phyloP scores from a whole-genome alignment of 1,140 invertebrate genomes.

The Drosophila erecta region DNA sequence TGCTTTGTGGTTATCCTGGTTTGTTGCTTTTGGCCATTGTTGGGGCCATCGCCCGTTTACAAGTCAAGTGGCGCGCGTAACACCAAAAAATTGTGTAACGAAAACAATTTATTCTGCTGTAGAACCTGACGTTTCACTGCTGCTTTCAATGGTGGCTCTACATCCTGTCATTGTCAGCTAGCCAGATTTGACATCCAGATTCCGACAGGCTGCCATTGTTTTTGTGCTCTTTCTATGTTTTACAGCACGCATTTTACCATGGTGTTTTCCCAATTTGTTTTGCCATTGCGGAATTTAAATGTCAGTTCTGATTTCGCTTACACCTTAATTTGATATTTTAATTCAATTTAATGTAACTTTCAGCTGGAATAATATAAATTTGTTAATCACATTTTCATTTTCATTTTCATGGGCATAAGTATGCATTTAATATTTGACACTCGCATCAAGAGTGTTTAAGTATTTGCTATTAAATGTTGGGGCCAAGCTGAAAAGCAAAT shows the following conservation, averaged over 20 bases:
- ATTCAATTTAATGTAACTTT: constrained; percentile 14
- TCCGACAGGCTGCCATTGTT: constrained; percentile 33
- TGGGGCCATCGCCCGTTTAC: constrained; percentile 65
- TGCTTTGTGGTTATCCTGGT: constrained; percentile 42
- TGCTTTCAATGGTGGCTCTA: neutral
- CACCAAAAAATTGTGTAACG: constrained; percentile 76
- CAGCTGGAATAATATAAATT: neutral
- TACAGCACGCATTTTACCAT: constrained; percentile 45
- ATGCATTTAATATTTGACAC: constrained; percentile 3
- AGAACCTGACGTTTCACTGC: constrained; percentile 45
- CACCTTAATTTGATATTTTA: constrained; percentile 22
- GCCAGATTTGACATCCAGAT: constrained; percentile 69
- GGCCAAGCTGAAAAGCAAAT: neutral
- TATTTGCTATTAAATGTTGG: neutral
- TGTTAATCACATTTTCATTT: constrained; percentile 33
- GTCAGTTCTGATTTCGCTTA: constrained; percentile 57
- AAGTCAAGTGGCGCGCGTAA: constrained; percentile 76
- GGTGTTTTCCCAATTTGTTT: constrained; percentile 10
- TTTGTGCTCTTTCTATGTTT: constrained; percentile 54
- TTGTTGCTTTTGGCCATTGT: constrained; percentile 27
- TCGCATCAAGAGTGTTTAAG: neutral
- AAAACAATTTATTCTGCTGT: constrained; percentile 80
- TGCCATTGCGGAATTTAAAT: constrained; percentile 37
- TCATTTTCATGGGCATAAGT: constrained; percentile 31
- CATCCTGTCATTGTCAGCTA: constrained; percentile 54